These are phyloP conservation scores for Microcebus murinus DNA, from an alignment of 2,113 vertebrate genomes.

Conservation along the genomic window DNA sequence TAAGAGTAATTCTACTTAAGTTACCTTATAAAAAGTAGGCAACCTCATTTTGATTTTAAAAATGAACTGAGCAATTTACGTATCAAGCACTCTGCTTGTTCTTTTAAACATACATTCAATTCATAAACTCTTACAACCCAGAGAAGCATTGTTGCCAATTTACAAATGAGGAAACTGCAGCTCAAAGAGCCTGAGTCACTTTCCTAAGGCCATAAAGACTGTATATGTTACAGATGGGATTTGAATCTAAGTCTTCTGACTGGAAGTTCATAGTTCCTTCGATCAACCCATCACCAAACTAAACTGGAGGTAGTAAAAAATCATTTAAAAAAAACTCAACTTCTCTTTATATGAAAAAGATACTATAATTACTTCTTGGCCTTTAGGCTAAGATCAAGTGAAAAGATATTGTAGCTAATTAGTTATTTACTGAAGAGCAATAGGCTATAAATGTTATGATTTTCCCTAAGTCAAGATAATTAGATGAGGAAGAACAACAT, in stretches of 20 bases:
- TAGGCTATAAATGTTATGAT: neutral
- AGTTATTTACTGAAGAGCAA: conserved; percentile 12
- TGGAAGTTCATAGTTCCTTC: neutral
- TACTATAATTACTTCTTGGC: too few species aligned
- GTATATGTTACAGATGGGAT: neutral
- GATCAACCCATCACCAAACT: neutral
- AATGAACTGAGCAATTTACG: neutral
- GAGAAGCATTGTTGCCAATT: neutral
- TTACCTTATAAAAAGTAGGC: conserved; percentile 4
- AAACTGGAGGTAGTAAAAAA: neutral
- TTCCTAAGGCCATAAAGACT: neutral
- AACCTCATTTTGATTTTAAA: conserved; percentile 24
- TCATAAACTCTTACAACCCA: neutral
- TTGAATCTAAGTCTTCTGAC: neutral
- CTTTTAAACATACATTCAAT: neutral
- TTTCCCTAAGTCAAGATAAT: conserved; percentile 42
- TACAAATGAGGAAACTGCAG: neutral
- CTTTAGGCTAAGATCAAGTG: too few species aligned
- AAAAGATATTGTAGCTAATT: neutral
- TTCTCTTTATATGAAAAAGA: too few species aligned
- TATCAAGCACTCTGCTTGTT: neutral
- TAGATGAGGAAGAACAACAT: conserved; percentile 41
- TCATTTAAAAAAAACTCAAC: neutral
- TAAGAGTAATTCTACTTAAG: neutral
- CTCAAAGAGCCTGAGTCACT: neutral